Base-by-base conservation (phyloP, 2,113 vertebrate genomes). In the Coregonus clupeaformis region DNA sequence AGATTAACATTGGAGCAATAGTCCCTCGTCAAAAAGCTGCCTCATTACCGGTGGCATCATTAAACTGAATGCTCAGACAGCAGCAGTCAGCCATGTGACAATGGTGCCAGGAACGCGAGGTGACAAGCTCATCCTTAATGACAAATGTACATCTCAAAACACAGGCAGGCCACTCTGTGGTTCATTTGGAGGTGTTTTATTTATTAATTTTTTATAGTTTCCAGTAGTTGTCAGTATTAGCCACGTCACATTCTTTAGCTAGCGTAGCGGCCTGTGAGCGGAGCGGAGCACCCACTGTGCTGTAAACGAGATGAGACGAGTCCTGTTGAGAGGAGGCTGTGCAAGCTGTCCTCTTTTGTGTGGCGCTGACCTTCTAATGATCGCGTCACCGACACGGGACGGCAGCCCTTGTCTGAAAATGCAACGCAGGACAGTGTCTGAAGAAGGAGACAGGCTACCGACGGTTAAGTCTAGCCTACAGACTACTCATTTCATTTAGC, bases 271-370 rank as follows among this genome's bases (percentile, higher is more conserved):
- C 72, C 77, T 85, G 88, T 88, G 85, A 82, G 74, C 79, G 69
- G 36, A 22, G 57, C 49, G 16, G 49, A 52, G 49, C 1, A 52
- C 81, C 86, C 82, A 70, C 90, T 88, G 89, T 75, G 91, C 84
- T 81, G 89, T 82, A 92, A 91, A 92, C 87, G 79, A 91, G 90
- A 91, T 84, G 86, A 88, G 80, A 88, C 76, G 84, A 81, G 78
- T 83, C 89, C 89, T 76, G 89, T 85, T 74, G 90, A 90, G 89
- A 89, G 84, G 77, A 68, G 80, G 82, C 82, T 69, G 85, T 69
- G 74, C 82, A 85, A 78, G 85, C 83, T 75, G 86, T 85, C 79
- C 85, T 24, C 62, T 72, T 73, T 47, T 68, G 80, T 85, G 79
- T 68, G 73, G 65, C 71, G 81, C 85, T 90, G 90, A 93, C 90